phyloP scores from a whole-genome alignment of 2,888 invertebrate species.

The Argyresthia albistria region DNA sequence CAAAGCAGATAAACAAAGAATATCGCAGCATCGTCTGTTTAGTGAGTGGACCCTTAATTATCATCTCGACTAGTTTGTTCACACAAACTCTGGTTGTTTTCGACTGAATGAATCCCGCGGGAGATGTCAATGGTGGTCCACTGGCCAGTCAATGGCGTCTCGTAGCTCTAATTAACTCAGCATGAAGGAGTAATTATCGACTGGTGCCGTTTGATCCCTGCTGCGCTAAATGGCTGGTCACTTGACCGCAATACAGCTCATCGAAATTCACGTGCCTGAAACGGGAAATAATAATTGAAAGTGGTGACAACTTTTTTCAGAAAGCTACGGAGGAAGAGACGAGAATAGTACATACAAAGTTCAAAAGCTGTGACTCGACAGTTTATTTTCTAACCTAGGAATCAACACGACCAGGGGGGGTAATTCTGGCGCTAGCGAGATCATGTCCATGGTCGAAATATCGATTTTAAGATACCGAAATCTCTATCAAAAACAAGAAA shows the following conservation, averaged over 20 bases:
- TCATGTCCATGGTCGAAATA: too few relatives aligned
- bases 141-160: slow-evolving; percentile 12
- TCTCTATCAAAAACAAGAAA: too few relatives aligned
- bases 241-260: neutral
- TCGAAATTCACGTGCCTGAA: neutral
- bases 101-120: slow-evolving; percentile 36
- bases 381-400: too few relatives aligned
- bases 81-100: slow-evolving; percentile 11
- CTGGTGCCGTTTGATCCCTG: slow-evolving; percentile 12
- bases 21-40: neutral
- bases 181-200: neutral
- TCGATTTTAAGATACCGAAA: too few relatives aligned
- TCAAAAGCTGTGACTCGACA: too few relatives aligned
- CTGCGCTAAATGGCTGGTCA: slow-evolving; percentile 8
- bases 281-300: too few relatives aligned
- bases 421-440: too few relatives aligned
- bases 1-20: neutral
- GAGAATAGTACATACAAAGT: too few relatives aligned
- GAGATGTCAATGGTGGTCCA: slow-evolving; percentile 9
- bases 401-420: too few relatives aligned
- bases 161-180: neutral
- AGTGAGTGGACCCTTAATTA: slow-evolving; percentile 7
- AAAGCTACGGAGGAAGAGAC: too few relatives aligned
- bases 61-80: neutral
- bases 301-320: too few relatives aligned